phyloP scores from a whole-genome alignment of 2,113 vertebrate species.

The Lepus americanus region DNA sequence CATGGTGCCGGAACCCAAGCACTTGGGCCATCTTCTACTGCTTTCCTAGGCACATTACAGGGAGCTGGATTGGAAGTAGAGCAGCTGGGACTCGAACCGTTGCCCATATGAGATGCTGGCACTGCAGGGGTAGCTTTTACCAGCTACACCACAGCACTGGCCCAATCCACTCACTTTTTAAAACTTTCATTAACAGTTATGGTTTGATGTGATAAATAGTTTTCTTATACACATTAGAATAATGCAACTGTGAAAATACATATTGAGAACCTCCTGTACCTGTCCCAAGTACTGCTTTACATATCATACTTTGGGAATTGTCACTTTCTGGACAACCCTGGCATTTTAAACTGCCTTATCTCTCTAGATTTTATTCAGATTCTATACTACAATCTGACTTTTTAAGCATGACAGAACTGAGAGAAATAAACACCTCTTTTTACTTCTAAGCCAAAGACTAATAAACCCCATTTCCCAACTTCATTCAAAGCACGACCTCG shows the following conservation, averaged over 20 bases:
- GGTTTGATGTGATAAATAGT: not conserved
- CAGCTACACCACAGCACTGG: too few relatives aligned
- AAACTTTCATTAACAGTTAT: slow-evolving; percentile 23
- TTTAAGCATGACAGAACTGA: slow-evolving; percentile 3
- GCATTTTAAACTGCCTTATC: slow-evolving; percentile 38
- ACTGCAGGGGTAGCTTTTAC: too few relatives aligned
- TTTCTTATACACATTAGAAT: slow-evolving; percentile 32
- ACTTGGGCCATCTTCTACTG: too few relatives aligned
- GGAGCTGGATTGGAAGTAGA: too few relatives aligned
- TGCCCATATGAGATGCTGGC: too few relatives aligned
- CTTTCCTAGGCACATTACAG: too few relatives aligned
- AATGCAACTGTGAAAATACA: slow-evolving; percentile 36
- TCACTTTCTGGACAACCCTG: not conserved
- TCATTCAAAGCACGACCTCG: slow-evolving; percentile 17
- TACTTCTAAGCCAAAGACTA: not conserved
- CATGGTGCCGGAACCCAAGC: too few relatives aligned
- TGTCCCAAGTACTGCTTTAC: not conserved
- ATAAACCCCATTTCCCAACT: slow-evolving; percentile 8
- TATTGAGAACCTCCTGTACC: not conserved
- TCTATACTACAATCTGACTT: slow-evolving; percentile 4
- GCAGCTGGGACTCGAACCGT: too few relatives aligned
- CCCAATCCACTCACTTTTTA: not conserved
- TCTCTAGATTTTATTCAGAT: slow-evolving; percentile 28
- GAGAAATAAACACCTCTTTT: not conserved
- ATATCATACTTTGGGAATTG: not conserved